These are phyloP conservation scores for Clarias gariepinus DNA, from an alignment of 2,113 vertebrate species.

Conservation along the genomic window DNA sequence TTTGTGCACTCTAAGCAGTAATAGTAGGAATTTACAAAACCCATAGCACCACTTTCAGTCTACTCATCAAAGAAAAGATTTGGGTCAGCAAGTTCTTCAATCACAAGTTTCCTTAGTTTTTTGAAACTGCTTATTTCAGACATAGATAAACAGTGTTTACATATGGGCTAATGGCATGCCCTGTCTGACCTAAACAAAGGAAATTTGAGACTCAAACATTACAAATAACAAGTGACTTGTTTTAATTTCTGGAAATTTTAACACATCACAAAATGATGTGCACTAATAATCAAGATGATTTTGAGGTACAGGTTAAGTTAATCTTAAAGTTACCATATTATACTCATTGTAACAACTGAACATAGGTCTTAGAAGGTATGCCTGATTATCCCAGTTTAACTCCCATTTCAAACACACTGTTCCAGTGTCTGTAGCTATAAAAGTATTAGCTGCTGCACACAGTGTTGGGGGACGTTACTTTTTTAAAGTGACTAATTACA, in stretches of 20 bases:
- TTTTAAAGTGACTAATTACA: too few species aligned
- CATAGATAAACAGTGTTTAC: neutral
- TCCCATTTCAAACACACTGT: too few species aligned
- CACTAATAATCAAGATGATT: neutral
- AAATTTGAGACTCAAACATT: neutral
- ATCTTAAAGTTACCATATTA: neutral
- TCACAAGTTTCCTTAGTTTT: neutral
- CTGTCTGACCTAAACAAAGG: neutral
- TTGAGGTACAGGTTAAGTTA: neutral
- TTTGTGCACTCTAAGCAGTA: neutral
- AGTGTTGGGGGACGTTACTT: too few species aligned
- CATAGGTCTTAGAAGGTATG: too few species aligned
- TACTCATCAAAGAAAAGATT: neutral
- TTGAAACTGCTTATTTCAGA: neutral
- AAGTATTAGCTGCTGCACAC: too few species aligned
- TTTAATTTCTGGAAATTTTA: neutral
- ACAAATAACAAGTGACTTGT: neutral
- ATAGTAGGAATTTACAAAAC: neutral
- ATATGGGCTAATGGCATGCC: neutral
- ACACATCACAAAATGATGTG: too few species aligned
- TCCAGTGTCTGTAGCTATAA: too few species aligned
- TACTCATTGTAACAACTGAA: too few species aligned
- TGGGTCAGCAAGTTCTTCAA: conserved; percentile 25
- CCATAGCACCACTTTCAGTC: neutral
- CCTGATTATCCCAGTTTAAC: too few species aligned